Conservation (phyloP, 2,888 invertebrate genomes). For the Orthonevra nobilis region DNA sequence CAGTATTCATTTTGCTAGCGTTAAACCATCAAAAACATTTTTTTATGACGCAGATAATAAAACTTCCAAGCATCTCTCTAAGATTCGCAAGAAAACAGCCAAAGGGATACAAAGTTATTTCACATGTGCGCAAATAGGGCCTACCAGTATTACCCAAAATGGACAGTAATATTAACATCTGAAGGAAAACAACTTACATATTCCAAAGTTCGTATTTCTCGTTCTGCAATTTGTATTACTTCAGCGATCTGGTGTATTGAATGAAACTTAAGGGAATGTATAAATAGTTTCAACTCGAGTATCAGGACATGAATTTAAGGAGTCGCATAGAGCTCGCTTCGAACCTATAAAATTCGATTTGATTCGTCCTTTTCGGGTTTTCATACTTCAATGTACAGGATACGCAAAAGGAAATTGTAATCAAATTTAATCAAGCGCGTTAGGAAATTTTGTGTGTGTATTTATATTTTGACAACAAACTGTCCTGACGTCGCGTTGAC, state of each 20-base stretch:
- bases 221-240: too few species aligned
- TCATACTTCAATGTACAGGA: neutral
- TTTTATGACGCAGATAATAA: too few species aligned
- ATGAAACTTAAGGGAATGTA: neutral
- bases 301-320: too few species aligned
- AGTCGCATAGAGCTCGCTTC: neutral
- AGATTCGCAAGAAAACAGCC: too few species aligned
- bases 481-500: neutral
- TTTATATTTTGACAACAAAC: neutral
- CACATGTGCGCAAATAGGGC: too few species aligned
- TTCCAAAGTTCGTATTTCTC: too few species aligned
- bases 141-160: too few species aligned
- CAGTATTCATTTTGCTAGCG: too few species aligned
- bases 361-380: neutral
- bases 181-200: slow-evolving; percentile 7
- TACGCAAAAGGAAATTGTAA: slow-evolving; percentile 1
- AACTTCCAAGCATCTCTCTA: too few species aligned
- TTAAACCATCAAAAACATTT: too few species aligned
- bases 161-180: slow-evolving; percentile 20
- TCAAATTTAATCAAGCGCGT: slow-evolving; percentile 15
- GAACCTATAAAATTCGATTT: neutral
- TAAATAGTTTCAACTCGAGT: slow-evolving; percentile 9
- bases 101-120: too few species aligned
- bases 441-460: neutral
- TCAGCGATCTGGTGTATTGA: too few species aligned